phyloP scores from a whole-genome alignment of 2,113 vertebrate genomes.

The Paracanthobrama guichenoti region DNA sequence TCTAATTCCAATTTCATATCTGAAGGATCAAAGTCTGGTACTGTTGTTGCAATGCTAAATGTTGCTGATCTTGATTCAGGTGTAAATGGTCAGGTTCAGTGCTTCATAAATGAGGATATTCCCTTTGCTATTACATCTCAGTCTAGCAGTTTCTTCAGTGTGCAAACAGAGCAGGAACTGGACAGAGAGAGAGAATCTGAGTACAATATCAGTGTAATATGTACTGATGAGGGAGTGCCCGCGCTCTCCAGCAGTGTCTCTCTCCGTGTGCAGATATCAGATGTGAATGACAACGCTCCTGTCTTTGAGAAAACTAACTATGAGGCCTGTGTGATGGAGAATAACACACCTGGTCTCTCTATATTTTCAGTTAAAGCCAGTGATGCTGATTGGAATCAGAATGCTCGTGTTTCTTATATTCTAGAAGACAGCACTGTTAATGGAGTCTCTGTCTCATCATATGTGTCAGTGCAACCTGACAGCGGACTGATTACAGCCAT shows the following conservation, averaged over 20 bases:
- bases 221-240: constrained; percentile 70
- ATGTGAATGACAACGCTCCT: constrained; percentile 76
- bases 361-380: constrained; percentile 69
- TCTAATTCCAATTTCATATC: constrained; percentile 40
- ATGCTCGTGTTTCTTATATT: constrained; percentile 80
- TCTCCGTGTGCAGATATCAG: constrained; percentile 72
- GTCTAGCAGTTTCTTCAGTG: constrained; percentile 46
- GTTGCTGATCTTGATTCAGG: too few relatives aligned
- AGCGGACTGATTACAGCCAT: constrained; percentile 80
- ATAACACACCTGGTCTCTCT: constrained; percentile 71
- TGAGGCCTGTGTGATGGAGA: constrained; percentile 70
- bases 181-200: constrained; percentile 55
- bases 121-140: too few relatives aligned
- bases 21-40: too few relatives aligned
- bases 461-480: constrained; percentile 80
- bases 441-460: constrained; percentile 74
- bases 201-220: constrained; percentile 69
- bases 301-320: constrained; percentile 73
- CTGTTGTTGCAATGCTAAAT: too few relatives aligned
- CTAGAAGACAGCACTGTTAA: constrained; percentile 72
- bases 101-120: too few relatives aligned
- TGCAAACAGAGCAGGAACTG: constrained; percentile 46
- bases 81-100: too few relatives aligned
- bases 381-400: constrained; percentile 74
- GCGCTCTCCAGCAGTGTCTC: constrained; percentile 70